Evolutionary conservation across 2,113 vertebrate genomes (phyloP).

Genomic region (Morone saxatilis): DNA sequence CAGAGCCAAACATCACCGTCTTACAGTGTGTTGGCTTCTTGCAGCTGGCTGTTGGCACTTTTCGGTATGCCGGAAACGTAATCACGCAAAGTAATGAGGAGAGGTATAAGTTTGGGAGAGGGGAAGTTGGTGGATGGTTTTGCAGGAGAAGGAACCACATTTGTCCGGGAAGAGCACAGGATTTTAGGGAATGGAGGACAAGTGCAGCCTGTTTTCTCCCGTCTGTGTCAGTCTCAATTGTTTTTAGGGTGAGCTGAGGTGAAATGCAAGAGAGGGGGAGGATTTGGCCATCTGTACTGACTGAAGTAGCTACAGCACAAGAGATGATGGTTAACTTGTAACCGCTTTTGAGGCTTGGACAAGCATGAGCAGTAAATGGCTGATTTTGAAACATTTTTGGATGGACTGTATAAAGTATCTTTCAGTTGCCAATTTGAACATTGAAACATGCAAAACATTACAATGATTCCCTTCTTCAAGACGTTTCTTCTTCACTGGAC

Average conservation of each 20-base stretch:
- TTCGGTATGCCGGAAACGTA: neutral
- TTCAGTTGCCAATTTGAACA: neutral
- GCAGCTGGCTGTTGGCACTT: neutral
- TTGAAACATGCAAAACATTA: neutral
- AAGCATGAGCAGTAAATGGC: neutral
- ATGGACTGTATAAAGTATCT: neutral
- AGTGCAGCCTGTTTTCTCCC: conserved; percentile 16
- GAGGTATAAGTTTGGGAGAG: neutral
- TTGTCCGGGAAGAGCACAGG: conserved; percentile 2
- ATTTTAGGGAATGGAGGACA: conserved; percentile 9
- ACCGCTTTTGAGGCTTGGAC: neutral
- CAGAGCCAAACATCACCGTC: neutral
- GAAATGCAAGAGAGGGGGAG: conserved; percentile 23
- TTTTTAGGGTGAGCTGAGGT: conserved; percentile 43
- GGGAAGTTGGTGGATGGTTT: neutral
- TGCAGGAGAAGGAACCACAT: neutral
- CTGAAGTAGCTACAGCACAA: neutral
- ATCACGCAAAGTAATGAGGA: neutral
- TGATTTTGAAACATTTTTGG: neutral
- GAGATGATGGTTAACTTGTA: neutral
- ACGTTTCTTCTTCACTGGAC: neutral
- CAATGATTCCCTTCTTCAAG: neutral
- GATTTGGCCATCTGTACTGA: neutral
- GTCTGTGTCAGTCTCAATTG: conserved; percentile 20
- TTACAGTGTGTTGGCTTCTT: neutral